Conservation (phyloP, 53 echinoderm and acorn worm species). For the Pentamera pediparva region DNA sequence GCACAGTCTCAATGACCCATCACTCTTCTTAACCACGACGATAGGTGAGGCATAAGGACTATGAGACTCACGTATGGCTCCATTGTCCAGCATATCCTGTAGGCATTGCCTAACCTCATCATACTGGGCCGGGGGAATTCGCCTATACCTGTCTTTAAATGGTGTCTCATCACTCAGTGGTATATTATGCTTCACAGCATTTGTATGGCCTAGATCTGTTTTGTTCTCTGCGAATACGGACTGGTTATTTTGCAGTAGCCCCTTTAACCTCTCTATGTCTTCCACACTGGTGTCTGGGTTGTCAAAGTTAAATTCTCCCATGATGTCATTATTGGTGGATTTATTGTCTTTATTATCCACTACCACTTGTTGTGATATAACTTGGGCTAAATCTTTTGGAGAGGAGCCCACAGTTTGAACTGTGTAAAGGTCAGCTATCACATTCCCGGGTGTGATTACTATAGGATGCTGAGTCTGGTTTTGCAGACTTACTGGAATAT, state of each 20-base stretch:
- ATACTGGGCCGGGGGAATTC: conserved; percentile 31
- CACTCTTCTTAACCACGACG: conserved; percentile 16
- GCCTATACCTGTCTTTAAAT: conserved; percentile 11
- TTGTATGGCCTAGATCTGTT: conserved; percentile 14
- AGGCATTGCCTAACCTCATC: conserved; percentile 23
- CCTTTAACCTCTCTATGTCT: background rate
- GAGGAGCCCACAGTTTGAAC: background rate
- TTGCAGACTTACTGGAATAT: background rate
- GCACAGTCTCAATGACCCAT: conserved; percentile 12
- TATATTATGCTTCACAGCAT: conserved; percentile 14
- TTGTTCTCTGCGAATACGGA: conserved; percentile 8
- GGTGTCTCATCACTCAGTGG: background rate
- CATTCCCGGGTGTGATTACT: background rate
- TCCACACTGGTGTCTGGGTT: background rate
- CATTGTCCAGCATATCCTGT: background rate
- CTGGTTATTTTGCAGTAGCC: background rate
- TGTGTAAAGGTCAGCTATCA: background rate
- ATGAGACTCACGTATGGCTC: conserved; percentile 21
- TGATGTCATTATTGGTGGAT: background rate
- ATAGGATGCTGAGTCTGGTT: background rate
- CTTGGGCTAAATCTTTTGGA: background rate
- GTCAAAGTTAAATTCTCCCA: background rate
- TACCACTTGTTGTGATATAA: background rate
- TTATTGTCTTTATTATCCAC: too few relatives aligned
- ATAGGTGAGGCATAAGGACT: conserved; percentile 47